Conservation (phyloP, 2,113 vertebrate genomes). For the Macroglossus sobrinus region DNA sequence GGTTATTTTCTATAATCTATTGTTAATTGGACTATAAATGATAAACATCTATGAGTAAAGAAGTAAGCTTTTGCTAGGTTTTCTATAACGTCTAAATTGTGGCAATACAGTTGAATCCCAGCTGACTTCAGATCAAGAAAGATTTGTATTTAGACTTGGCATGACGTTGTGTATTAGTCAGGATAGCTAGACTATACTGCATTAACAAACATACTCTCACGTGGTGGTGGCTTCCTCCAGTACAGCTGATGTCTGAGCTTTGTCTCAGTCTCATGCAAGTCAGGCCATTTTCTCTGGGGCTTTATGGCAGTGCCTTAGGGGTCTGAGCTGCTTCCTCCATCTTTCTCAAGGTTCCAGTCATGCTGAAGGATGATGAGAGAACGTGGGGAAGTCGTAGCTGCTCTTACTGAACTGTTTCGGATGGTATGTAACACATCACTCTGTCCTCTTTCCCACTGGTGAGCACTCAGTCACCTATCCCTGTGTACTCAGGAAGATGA, state of each 20-base stretch:
- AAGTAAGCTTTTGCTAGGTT: neutral
- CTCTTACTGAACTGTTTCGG: no score
- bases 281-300: neutral
- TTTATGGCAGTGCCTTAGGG: neutral
- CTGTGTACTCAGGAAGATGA: neutral
- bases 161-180: neutral
- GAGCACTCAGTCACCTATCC: rapidly evolving
- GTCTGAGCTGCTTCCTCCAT: neutral
- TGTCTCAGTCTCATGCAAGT: neutral
- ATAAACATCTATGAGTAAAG: neutral
- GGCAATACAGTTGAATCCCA: neutral
- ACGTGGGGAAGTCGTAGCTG: neutral
- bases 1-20: neutral
- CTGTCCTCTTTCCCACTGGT: neutral
- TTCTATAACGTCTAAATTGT: neutral
- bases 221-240: neutral
- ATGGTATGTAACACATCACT: neutral
- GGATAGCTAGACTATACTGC: neutral
- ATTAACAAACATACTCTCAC: neutral
- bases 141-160: neutral
- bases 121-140: neutral
- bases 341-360: neutral
- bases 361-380: neutral
- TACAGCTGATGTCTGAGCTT: neutral
- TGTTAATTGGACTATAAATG: neutral